phyloP scores from a whole-genome alignment of 2,888 invertebrate genomes.

The Netelia inedita region DNA sequence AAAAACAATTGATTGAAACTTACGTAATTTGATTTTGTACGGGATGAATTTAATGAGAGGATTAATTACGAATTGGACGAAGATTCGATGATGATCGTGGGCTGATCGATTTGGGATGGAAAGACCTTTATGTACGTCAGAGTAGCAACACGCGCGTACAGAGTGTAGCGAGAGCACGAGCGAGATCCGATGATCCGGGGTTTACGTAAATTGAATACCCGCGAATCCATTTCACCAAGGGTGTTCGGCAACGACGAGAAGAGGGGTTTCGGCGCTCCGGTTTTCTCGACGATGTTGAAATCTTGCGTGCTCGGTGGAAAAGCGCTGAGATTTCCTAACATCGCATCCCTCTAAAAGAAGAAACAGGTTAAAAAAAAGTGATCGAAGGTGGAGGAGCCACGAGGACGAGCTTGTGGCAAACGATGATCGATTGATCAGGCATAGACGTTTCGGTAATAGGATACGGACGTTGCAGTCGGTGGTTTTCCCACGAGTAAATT shows the following conservation, averaged over 20 bases:
- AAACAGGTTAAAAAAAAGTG: constrained; percentile 19
- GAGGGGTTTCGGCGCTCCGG: constrained; percentile 8
- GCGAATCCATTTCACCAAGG: constrained; percentile 64
- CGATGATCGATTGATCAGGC: constrained; percentile 41
- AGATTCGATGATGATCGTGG: neutral
- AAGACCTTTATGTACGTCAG: neutral
- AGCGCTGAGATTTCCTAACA: constrained; percentile 23
- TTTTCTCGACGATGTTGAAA: constrained; percentile 30
- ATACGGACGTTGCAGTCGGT: neutral
- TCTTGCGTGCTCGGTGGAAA: constrained; percentile 40
- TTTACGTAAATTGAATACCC: constrained; percentile 71
- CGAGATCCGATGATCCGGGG: constrained; percentile 67
- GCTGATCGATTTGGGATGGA: neutral
- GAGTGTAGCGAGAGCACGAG: constrained; percentile 20
- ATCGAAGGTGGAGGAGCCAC: constrained; percentile 1
- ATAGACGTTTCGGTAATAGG: neutral
- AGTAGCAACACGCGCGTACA: constrained; percentile 23
- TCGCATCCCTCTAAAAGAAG: constrained; percentile 12
- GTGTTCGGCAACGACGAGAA: constrained; percentile 36
- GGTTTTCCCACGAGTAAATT: neutral
- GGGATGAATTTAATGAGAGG: neutral
- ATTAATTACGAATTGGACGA: neutral
- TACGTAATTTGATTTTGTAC: neutral
- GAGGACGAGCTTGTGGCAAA: constrained; percentile 27
- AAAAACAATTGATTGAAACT: no score